These are phyloP conservation scores for Tringa solitaria DNA, from an alignment of 2,113 vertebrate genomes.

Conservation along the genomic window DNA sequence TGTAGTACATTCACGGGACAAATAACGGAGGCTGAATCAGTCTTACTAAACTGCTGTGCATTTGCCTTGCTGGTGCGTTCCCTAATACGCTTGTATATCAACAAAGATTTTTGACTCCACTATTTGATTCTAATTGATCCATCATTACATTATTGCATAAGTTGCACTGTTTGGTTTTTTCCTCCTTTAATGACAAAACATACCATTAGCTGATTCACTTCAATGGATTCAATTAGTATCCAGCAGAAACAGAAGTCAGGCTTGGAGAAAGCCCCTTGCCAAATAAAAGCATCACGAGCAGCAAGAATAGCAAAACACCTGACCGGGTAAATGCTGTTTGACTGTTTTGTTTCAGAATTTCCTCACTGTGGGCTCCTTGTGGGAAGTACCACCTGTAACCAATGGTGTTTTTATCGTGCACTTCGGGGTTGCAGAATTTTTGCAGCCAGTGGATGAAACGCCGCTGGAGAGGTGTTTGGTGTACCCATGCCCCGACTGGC, in stretches of 20 bases:
- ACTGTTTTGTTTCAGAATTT: not conserved
- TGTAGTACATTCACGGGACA: not conserved
- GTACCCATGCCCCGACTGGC: not conserved
- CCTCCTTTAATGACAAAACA: not conserved
- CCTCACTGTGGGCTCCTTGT: not conserved
- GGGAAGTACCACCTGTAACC: not conserved
- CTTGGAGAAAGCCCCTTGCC: not conserved
- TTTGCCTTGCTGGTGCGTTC: not conserved
- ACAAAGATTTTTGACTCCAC: not conserved
- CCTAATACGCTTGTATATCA: not conserved
- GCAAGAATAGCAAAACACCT: not conserved
- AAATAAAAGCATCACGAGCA: not conserved
- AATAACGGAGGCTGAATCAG: not conserved
- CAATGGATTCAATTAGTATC: not conserved
- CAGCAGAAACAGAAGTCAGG: not conserved
- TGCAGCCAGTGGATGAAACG: not conserved
- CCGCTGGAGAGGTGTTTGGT: not conserved
- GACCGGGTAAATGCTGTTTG: not conserved
- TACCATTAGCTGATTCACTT: not conserved
- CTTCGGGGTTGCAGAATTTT: not conserved
- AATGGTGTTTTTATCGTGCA: rapidly evolving
- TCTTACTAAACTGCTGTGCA: not conserved
- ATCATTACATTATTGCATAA: not conserved
- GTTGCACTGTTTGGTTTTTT: not conserved
- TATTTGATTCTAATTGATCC: not conserved